phyloP scores from a whole-genome alignment of 2,888 invertebrate species.

The Cryptocheilus praepositus region DNA sequence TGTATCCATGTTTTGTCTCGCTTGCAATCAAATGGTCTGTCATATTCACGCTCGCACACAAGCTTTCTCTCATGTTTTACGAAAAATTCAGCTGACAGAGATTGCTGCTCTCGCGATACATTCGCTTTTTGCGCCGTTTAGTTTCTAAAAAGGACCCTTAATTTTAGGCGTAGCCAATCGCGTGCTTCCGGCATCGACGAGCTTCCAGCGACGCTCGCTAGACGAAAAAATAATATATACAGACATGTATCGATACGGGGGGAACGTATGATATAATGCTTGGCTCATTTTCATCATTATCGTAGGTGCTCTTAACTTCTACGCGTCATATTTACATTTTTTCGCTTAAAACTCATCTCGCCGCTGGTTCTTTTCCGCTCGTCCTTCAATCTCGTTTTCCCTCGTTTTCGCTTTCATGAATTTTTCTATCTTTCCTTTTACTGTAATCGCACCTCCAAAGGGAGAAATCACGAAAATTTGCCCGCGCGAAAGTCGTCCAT shows the following conservation, averaged over 20 bases:
- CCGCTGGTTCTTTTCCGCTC: too few relatives aligned
- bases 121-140: constrained; percentile 62
- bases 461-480: not conserved
- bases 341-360: constrained; percentile 1
- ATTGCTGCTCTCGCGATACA: constrained; percentile 52
- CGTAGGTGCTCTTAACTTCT: constrained; percentile 5
- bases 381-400: not conserved
- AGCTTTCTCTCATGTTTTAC: constrained; percentile 31
- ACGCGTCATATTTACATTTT: constrained; percentile 5
- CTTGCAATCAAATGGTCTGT: constrained; percentile 25
- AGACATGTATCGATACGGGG: constrained; percentile 11
- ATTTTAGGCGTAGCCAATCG: constrained; percentile 68
- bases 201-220: constrained; percentile 51
- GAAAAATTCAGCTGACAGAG: constrained; percentile 45
- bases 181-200: constrained; percentile 63
- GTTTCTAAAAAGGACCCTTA: constrained; percentile 64
- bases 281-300: constrained; percentile 21
- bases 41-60: constrained; percentile 26
- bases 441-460: constrained; percentile 3
- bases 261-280: not conserved
- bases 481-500: constrained; percentile 42
- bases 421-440: not conserved
- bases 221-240: constrained; percentile 33
- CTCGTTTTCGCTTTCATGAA: not conserved
- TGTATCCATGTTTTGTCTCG: constrained; percentile 22